Evolutionary conservation across 2,888 invertebrate genomes (phyloP), one percentile per base, ranked within the genome.

Genomic region (Caenorhabditis sp.): DNA sequence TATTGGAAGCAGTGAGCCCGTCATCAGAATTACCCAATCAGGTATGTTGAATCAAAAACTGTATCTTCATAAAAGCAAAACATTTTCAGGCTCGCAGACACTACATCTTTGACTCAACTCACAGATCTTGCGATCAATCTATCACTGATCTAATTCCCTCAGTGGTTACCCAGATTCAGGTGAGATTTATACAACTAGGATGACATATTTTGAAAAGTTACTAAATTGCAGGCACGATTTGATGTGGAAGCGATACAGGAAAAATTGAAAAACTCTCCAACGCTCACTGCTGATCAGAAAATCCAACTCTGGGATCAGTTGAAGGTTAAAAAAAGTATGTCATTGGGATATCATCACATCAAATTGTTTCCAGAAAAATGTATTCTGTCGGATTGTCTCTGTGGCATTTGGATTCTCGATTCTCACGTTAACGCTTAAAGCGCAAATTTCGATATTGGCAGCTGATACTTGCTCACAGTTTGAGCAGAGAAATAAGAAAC

Each of bases 61-160:
- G n/a, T n/a, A n/a, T n/a, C n/a, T n/a, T n/a, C n/a, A n/a, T n/a
- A n/a, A n/a, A n/a, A n/a, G n/a, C n/a, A n/a, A n/a, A n/a, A 6
- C 7, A 51, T 31, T 73, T 87, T 69, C 56, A 89, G 88, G 87
- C 88, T 14, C 82, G 88, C 0, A 75, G 87, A 10, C 87, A 87
- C 56, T 90, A 89, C 66, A 85, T 90, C 19, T 90, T 89, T 76
- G 89, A 90, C 73, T 82, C 86, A 0, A 86, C 89, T 24, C 90
- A 90, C 44, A 83, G 87, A 8, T 85, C 89, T 0, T 88, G 88
- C 73, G 90, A 90, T 44, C 85, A 87, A 61, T 87, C 89, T 12
- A 87, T 89, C 38, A 59, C 84, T 3, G 86, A 88, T 49, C 73
- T 89, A 12, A 73, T 87, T 22, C 88, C 86, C 19, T 81, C 85